Evolutionary conservation across 2,797 vertebrate species (phyloP), one percentile per base, ranked within the genome.

Genomic region (Sebastes baramenuke): DNA sequence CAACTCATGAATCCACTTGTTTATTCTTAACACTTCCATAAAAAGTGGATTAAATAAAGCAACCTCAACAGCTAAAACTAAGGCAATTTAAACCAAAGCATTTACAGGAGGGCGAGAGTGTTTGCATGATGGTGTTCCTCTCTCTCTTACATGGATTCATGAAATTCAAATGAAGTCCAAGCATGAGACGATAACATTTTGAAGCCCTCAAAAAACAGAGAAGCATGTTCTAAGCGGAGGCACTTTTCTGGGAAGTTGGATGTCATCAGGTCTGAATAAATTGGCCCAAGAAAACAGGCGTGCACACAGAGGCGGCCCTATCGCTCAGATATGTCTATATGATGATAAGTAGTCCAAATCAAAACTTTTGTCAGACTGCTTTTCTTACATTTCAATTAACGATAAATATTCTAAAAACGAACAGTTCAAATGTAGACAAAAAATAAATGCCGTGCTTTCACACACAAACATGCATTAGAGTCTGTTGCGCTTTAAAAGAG

Each of bases 1-100:
- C 82, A 91, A 86, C 86, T 92, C 92, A 86, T 88, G 87, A 94
- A 95, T 95, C 90, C 81, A 88, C 91, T 94, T 95, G 93, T 95
- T 94, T 95, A 93, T 92, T 91, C 91, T 86, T 87, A 91, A 91
- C 84, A 83, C 84, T 84, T 81, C 78, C 78, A 90, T 90, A 83
- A 81, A 91, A 92, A 86, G 85, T 85, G 88, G 88, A 92, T 92
- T 92, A 92, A 91, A 90, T 86, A 92, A 93, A 93, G 87, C 87
- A 88, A 92, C 81, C 76, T 84, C 80, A 85, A 80, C 85, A 72
- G 77, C 84, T 87, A 81, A 86, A 82, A 88, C 80, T 71, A 81
- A 87, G 78, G 85, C 72, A 68, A 90, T 56, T 72, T 25, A 86
- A 79, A 78, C 69, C 75, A 49, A 55, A 77, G 59, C 88, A 85